A percentile compares a stretch with the other conserved stretches of the same genome.
phyloP scores from a whole-genome alignment of 2,888 invertebrate species.

The Sepiola atlantica region DNA sequence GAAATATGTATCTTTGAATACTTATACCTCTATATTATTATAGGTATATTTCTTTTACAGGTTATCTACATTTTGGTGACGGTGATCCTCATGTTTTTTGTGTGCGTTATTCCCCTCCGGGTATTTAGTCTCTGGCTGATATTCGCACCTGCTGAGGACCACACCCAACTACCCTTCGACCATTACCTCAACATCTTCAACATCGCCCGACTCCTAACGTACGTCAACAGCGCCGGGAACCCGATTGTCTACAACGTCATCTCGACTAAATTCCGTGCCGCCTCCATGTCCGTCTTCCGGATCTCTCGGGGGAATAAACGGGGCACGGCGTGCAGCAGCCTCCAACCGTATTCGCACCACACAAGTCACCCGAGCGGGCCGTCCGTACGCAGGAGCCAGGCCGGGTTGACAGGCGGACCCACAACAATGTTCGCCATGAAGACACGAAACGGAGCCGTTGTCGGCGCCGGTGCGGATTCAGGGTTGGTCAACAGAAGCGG shows the following conservation, averaged over 20 bases:
- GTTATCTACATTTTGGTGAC: conserved; percentile 66
- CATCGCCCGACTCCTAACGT: conserved; percentile 86
- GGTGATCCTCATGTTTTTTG: conserved; percentile 84
- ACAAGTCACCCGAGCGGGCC: background rate
- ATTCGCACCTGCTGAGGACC: conserved; percentile 82
- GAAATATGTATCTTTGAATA: background rate
- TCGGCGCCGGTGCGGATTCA: background rate
- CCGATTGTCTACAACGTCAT: conserved; percentile 93
- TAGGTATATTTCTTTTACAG: conserved; percentile 52
- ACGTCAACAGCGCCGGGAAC: conserved; percentile 92
- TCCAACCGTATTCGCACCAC: background rate
- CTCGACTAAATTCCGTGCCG: conserved; percentile 89
- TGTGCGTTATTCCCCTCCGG: conserved; percentile 91
- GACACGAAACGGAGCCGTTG: background rate
- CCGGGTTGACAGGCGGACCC: background rate
- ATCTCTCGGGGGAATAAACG: background rate
- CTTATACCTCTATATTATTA: background rate
- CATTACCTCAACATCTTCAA: conserved; percentile 88
- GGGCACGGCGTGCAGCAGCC: background rate
- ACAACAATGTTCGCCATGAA: background rate
- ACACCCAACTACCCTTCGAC: conserved; percentile 84
- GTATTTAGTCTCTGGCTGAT: conserved; percentile 91
- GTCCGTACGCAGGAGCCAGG: background rate
- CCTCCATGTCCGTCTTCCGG: conserved; percentile 54
- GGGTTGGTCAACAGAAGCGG: background rate